Conservation (phyloP, 2,888 invertebrate genomes). For the Minunthozetes semirufus region DNA sequence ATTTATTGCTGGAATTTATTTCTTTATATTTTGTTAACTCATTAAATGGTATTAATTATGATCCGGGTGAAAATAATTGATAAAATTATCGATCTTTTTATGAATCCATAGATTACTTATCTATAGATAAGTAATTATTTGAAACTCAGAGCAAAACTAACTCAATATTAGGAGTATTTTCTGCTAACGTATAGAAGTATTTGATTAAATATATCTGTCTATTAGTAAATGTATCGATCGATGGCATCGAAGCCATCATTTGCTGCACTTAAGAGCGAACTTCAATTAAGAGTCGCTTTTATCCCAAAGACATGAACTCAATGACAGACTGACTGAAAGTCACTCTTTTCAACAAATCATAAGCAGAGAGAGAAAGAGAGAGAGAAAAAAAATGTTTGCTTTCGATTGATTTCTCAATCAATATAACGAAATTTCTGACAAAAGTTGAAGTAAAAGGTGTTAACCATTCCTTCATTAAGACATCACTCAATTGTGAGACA, state of each 20-base stretch:
- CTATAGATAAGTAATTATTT: too few species aligned
- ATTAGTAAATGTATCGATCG: constrained; percentile 9
- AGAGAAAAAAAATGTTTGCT: background rate
- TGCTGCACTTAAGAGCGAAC: background rate
- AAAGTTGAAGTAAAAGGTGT: background rate
- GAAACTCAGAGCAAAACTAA: too few species aligned
- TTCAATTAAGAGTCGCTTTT: background rate
- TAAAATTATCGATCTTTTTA: too few species aligned
- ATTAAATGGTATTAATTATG: too few species aligned
- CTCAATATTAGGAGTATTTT: background rate
- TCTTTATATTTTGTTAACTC: too few species aligned
- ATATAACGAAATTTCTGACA: background rate
- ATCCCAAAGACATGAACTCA: background rate
- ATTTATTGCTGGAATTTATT: background rate
- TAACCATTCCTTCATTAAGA: background rate
- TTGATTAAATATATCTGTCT: background rate
- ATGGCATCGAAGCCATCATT: background rate
- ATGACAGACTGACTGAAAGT: background rate
- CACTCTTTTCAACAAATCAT: background rate
- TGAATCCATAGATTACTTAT: too few species aligned
- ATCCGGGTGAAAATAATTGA: too few species aligned
- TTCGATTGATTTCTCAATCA: constrained; percentile 12
- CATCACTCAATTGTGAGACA: too few species aligned
- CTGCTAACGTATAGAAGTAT: background rate
- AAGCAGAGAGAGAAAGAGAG: background rate